phyloP scores from a whole-genome alignment of 2,113 vertebrate species.

The Tachycineta bicolor region DNA sequence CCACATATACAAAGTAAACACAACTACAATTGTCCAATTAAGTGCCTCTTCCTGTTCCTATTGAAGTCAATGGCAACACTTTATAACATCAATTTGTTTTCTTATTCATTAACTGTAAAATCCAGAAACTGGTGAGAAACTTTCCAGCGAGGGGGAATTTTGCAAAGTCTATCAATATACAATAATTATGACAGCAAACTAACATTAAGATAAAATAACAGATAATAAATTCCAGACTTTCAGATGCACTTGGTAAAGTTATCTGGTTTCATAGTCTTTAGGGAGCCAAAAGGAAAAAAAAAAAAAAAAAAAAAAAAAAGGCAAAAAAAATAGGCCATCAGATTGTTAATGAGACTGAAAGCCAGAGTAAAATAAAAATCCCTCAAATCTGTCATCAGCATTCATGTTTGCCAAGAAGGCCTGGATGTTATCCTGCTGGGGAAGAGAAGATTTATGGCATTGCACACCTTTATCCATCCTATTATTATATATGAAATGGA shows the following conservation, averaged over 20 bases:
- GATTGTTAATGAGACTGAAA: conserved; percentile 60
- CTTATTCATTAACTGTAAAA: conserved; percentile 30
- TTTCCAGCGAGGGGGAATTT: background rate
- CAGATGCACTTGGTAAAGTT: conserved; percentile 24
- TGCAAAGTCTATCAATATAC: background rate
- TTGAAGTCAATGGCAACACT: conserved; percentile 32
- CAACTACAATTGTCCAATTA: conserved; percentile 25
- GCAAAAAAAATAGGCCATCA: background rate
- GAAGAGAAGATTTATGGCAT: conserved; percentile 45
- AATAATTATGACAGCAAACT: background rate
- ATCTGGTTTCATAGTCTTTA: background rate
- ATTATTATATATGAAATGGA: conserved; percentile 41
- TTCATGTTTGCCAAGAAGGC: conserved; percentile 33
- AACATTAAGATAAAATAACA: background rate
- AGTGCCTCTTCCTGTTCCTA: conserved; percentile 37
- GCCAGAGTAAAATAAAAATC: conserved; percentile 45
- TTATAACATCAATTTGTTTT: conserved; percentile 41
- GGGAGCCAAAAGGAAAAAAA: background rate
- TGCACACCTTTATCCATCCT: background rate
- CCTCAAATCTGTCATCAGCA: conserved; percentile 31
- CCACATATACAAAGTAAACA: conserved; percentile 22
- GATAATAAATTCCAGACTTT: conserved; percentile 35
- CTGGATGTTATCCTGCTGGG: conserved; percentile 29
- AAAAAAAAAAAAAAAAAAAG: too few relatives aligned
- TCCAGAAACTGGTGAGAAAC: background rate